Evolutionary conservation across 2,888 invertebrate genomes (phyloP), one percentile per base, ranked within the genome.

Genomic region (Leptopterna dolabrata): DNA sequence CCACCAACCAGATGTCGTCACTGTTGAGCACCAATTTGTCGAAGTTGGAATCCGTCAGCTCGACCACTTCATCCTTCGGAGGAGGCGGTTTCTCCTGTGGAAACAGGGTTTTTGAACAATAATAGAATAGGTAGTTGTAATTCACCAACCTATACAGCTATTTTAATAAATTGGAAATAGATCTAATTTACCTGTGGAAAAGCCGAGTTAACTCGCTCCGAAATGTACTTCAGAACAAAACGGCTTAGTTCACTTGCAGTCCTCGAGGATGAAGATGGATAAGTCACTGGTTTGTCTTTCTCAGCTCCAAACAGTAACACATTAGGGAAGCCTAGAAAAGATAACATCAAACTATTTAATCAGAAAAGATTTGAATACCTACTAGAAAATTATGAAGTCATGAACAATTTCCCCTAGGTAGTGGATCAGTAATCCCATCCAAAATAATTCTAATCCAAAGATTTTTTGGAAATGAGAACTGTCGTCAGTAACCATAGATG

Each of bases 1-100:
- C 99, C 0, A 99, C 98, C 90, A 99, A 92, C 98, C 99, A 99
- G 92, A 98, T 94, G 91, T 99, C 99, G 19, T 99, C 97, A 78
- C 98, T 98, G 90, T 97, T 94, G 90, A 99, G 92, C 19, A 99
- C 99, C 86, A 96, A 92, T 92, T 96, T 95, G 89, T 98, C 96
- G 92, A 99, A 99, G 93, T 99, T 99, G 89, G 95, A 94, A 92
- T 99, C 99, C 0, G 99, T 99, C 89, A 99, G 93, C 91, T 98
- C 98, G 90, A 99, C 92, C 24, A 99, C 99, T 92, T 95, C 95
- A 86, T 93, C 89, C 19, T 87, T 85, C n/a, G 89, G 87, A 70
- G 86, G 78, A 16, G 73, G 87, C 14, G 73, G 73, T 24, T 81
- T 76, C 24, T 82, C 87, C 82, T 87, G 27, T 27, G 19, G 55